Evolutionary conservation across 2,797 vertebrate species (phyloP).

Genomic region (Pseudochirops cupreus): DNA sequence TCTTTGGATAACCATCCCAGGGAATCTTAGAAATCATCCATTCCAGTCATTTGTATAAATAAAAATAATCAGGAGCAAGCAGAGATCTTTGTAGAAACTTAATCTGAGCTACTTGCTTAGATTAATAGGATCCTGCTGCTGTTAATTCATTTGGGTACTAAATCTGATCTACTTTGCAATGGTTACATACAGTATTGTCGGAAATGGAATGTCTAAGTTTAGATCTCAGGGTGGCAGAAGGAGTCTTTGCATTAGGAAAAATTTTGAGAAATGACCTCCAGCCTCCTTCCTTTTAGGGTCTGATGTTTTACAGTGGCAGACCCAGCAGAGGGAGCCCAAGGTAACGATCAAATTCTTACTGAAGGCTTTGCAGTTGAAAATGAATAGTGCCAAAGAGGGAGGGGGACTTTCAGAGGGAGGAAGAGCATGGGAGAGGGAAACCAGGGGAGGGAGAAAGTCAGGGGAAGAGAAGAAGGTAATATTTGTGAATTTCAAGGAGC

Average conservation of each 20-base stretch:
- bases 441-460: not conserved
- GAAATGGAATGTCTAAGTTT: slow-evolving; percentile 34
- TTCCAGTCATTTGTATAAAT: slow-evolving; percentile 25
- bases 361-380: slow-evolving; percentile 22
- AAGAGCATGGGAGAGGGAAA: not conserved
- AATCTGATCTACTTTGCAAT: slow-evolving; percentile 53
- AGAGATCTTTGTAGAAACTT: slow-evolving; percentile 37
- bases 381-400: not conserved
- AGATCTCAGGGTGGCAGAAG: slow-evolving; percentile 14
- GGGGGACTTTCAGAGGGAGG: not conserved
- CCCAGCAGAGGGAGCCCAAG: slow-evolving; percentile 78
- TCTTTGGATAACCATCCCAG: slow-evolving; percentile 60
- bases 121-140: slow-evolving; percentile 3
- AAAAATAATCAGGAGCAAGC: slow-evolving; percentile 47
- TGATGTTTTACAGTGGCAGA: slow-evolving; percentile 52
- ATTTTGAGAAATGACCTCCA: slow-evolving; percentile 6
- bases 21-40: slow-evolving; percentile 60
- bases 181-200: not conserved
- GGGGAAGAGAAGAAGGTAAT: slow-evolving; percentile 20
- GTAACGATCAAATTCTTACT: slow-evolving; percentile 55
- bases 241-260: slow-evolving; percentile 14
- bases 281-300: not conserved
- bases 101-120: slow-evolving; percentile 55
- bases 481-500: slow-evolving; percentile 57
- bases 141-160: slow-evolving; percentile 15